Evolutionary conservation across 2,113 vertebrate species (phyloP).

Genomic region (Irena cyanogastra): DNA sequence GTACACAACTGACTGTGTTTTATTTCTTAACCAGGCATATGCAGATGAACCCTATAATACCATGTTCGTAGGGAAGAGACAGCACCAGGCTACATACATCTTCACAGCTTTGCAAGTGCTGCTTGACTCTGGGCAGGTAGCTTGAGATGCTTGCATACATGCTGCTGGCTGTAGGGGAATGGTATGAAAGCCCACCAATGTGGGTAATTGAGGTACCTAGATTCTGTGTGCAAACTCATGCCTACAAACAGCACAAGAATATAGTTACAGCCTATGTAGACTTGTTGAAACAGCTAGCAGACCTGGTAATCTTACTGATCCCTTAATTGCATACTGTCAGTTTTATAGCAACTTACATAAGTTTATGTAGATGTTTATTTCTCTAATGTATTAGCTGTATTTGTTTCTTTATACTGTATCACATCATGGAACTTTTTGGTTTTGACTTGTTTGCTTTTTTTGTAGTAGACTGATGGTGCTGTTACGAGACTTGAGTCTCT

Average conservation of each 20-base stretch:
- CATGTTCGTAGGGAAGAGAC: neutral
- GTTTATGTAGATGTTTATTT: conserved; percentile 18
- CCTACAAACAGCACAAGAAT: neutral
- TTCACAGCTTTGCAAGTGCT: neutral
- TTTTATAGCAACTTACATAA: neutral
- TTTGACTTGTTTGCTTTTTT: conserved; percentile 30
- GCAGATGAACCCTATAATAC: neutral
- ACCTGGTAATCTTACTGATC: neutral
- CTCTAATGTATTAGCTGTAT: neutral
- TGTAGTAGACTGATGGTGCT: neutral
- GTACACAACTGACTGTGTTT: neutral
- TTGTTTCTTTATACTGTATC: conserved; percentile 25
- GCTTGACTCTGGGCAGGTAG: neutral
- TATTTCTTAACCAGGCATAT: neutral
- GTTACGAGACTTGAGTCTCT: neutral
- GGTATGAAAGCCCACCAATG: neutral
- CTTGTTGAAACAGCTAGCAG: neutral
- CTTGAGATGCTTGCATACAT: fast-evolving
- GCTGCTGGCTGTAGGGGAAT: neutral
- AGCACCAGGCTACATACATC: neutral
- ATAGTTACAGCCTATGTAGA: neutral
- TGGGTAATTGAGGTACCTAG: neutral
- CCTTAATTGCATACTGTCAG: neutral
- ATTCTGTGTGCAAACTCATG: neutral
- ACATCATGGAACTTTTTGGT: neutral